Base-by-base conservation (phyloP, 2,888 invertebrate genomes). In the Teleogryllus oceanicus region DNA sequence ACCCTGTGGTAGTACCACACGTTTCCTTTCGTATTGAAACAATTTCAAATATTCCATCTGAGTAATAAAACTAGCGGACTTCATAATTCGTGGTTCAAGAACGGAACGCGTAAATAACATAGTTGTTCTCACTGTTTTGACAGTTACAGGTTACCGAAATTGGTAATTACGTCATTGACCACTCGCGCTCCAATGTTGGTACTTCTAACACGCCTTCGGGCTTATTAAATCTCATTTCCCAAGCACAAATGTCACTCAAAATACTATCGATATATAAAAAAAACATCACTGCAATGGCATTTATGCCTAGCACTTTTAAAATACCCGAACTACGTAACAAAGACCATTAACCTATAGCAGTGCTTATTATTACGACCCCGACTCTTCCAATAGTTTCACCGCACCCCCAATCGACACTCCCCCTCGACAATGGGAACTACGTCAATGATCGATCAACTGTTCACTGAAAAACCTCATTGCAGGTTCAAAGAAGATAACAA, bases 351-450 rank as follows among this genome's bases (percentile, higher is more conserved):
- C n/a, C 62, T 62, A 13, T 62, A 62, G 62, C 62, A 18, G 62
- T 13, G 13, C 62, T 62, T 62, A 37, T 37, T n/a, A 62, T 62
- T 18, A 62, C 13, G n/a, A 62, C 62, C 62, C 13, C 62, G 62
- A 18, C 13, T 62, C 62, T 18, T 76, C 79, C 79, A 79, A 21
- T 51, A 37, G 76, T 76, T 79, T 74, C 62, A 79, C 62, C 75
- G 50, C 79, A 77, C 77, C 79, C 79, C 78, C 75, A 75, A 37
- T 18, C 75, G 78, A 80, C 80, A 80, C 80, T 80, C 80, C 80
- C 80, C 77, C 80, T 74, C 74, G 77, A 78, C 62, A 80, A 78
- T 49, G 75, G 24, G 20, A 50, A 76, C 50, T 51, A 18, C 62
- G 11, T 62, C 62, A 62, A 62, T 62, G 62, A 62, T 62, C 62